Conservation (phyloP, 2,888 invertebrate genomes). For the Ophion obscuratus region DNA sequence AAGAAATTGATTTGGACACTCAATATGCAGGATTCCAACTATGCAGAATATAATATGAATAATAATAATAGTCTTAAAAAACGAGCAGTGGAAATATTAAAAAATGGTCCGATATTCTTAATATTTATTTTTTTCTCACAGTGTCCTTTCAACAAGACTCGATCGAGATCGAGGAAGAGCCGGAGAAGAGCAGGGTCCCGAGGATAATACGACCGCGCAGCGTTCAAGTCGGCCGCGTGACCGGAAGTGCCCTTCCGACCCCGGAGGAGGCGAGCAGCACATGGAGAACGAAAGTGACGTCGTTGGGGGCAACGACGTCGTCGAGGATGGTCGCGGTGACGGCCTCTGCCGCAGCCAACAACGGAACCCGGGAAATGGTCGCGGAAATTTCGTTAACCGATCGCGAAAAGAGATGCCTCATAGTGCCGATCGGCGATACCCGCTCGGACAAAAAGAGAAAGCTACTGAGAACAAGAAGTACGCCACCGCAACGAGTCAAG, state of each 20-base stretch:
- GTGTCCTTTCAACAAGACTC: conserved; percentile 82
- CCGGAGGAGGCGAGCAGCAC: conserved; percentile 66
- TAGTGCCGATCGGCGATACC: conserved; percentile 81
- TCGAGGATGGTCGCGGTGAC: too few relatives aligned
- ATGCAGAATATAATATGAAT: too few relatives aligned
- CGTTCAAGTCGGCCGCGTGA: conserved; percentile 65
- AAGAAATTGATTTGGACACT: too few relatives aligned
- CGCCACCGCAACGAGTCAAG: conserved; percentile 69
- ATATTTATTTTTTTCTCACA: conserved; percentile 58
- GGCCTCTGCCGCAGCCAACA: conserved; percentile 19
- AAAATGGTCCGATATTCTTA: not conserved
- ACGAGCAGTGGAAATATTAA: not conserved
- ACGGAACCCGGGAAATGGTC: not conserved
- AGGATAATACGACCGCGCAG: conserved; percentile 59
- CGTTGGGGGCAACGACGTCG: not conserved
- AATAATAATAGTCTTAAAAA: too few relatives aligned
- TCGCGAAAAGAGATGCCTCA: conserved; percentile 81
- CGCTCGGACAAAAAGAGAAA: conserved; percentile 80
- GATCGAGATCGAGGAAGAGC: conserved; percentile 74
- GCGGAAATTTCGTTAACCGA: conserved; percentile 78
- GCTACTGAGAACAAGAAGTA: conserved; percentile 78
- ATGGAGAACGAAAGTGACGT: conserved; percentile 73
- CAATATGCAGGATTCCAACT: too few relatives aligned
- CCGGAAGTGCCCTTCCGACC: conserved; percentile 67
- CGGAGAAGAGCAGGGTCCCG: conserved; percentile 17